Evolutionary conservation across 2,888 invertebrate species (phyloP).

Genomic region (Agonum fuliginosum): DNA sequence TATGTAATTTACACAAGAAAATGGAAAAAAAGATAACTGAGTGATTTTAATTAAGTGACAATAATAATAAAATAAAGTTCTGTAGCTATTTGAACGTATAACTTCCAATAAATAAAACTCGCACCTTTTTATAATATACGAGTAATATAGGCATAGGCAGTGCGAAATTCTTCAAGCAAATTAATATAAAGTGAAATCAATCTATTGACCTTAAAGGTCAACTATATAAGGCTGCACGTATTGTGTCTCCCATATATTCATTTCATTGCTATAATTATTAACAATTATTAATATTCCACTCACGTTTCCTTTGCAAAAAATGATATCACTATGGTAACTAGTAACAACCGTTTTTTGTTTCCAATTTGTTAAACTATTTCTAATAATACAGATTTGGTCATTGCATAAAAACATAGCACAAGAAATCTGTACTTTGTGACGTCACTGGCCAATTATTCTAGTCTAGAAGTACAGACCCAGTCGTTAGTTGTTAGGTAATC

Average conservation of each 20-base stretch:
- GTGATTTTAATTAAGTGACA: too few relatives aligned
- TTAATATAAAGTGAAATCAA: slow-evolving; percentile 1
- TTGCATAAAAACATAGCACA: slow-evolving; percentile 2
- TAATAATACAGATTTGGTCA: slow-evolving; percentile 35
- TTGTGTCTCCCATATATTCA: neutral
- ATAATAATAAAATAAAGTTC: too few relatives aligned
- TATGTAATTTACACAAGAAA: too few relatives aligned
- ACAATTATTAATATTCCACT: slow-evolving; percentile 22
- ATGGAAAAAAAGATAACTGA: too few relatives aligned
- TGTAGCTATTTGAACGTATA: too few relatives aligned
- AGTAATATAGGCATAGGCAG: too few relatives aligned
- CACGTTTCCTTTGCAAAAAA: neutral
- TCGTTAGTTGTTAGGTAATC: slow-evolving; percentile 19
- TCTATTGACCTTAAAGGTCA: neutral
- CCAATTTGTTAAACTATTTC: neutral
- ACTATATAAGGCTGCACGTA: neutral
- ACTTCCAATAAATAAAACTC: too few relatives aligned
- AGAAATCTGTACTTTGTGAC: neutral
- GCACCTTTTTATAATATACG: too few relatives aligned
- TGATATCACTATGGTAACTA: slow-evolving; percentile 30
- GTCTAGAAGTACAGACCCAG: neutral
- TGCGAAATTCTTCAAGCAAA: too few relatives aligned
- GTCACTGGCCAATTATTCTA: slow-evolving; percentile 12
- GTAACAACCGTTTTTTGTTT: slow-evolving; percentile 6
- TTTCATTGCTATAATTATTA: slow-evolving; percentile 25